Evolutionary conservation across 2,888 invertebrate species (phyloP).

Genomic region (Agrochola macilenta): DNA sequence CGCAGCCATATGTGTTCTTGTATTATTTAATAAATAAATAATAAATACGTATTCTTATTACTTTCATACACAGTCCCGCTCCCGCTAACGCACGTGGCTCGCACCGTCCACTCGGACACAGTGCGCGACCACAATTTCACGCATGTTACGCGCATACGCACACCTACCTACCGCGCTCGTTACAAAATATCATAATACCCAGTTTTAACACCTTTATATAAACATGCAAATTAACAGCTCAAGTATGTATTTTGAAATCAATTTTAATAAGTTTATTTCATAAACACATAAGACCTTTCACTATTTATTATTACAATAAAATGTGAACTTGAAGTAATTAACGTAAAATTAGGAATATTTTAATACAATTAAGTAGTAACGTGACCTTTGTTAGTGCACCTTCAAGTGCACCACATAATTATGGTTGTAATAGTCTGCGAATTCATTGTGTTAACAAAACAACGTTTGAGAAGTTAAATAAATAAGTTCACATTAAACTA

Average conservation of each 20-base stretch:
- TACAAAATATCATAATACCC: slow-evolving; percentile 56
- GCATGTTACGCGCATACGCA: slow-evolving; percentile 50
- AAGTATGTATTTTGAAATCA: slow-evolving; percentile 40
- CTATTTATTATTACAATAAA: slow-evolving; percentile 29
- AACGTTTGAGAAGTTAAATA: slow-evolving; percentile 36
- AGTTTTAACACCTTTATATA: slow-evolving; percentile 37
- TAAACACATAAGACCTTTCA: slow-evolving; percentile 38
- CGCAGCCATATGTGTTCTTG: neutral
- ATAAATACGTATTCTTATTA: neutral
- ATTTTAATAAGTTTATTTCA: slow-evolving; percentile 43
- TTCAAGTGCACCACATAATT: slow-evolving; percentile 40
- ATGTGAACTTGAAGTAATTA: slow-evolving; percentile 35
- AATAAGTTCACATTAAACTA: slow-evolving; percentile 36
- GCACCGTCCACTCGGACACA: slow-evolving; percentile 1
- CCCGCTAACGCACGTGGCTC: slow-evolving; percentile 24
- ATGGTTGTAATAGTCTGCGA: slow-evolving; percentile 46
- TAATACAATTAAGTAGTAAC: neutral
- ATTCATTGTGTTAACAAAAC: slow-evolving; percentile 48
- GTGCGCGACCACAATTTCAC: slow-evolving; percentile 52
- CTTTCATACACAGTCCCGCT: neutral
- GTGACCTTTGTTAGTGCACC: slow-evolving; percentile 29
- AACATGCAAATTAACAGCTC: slow-evolving; percentile 50
- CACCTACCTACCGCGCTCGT: slow-evolving; percentile 23
- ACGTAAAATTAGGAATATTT: slow-evolving; percentile 12
- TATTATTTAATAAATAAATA: neutral